Evolutionary conservation across 2,888 invertebrate genomes (phyloP), one percentile per base, ranked within the genome.

Genomic region (Pterobdella sp.): DNA sequence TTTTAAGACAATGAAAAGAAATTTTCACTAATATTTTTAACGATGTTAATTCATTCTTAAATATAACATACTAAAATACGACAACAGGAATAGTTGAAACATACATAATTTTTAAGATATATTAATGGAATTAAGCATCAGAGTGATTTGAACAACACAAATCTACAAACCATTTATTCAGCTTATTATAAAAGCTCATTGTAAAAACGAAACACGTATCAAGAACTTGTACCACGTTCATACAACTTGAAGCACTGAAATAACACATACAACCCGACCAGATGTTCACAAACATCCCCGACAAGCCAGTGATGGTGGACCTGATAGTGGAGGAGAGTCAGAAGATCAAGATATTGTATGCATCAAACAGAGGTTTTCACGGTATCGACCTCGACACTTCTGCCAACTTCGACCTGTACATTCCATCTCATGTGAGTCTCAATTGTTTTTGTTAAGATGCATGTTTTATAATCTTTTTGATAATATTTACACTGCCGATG

Each of bases 361-460:
- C 68, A 36, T 73, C 73, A 31, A 69, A 37, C 64, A 52, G 42
- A 36, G 73, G 73, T 14, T 73, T 73, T 52, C 73, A 73, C 49
- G 68, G 73, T 49, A 68, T 73, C 42, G 73, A 73, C 64, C 69
- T 73, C 35, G 73, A 73, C 37, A 73, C 63, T 0, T 73, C 69
- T 14, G 69, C 68, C 14, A 68, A 68, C 29, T 68, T 68, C 34
- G 73, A 73, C 56, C 68, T 73, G 63, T 73, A 73, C 69, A 73
- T 73, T 22, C 73, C 73, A 26, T 56, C 64, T 10, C 63, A 68
- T n/a, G 73, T 73, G n/a, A 73, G 73, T 73, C 4, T 26, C 26
- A 14, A 10, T 7, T 29, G 63, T 42, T 42, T 42, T 42, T 42
- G 42, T 18, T 42, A 18, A 14, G 7, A 18, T 7, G 7, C 10